Percentiles rank a stretch among this genome's conserved stretches.
These are phyloP conservation scores for Halesus radiatus DNA, from an alignment of 1,140 invertebrate species.

Conservation along the genomic window DNA sequence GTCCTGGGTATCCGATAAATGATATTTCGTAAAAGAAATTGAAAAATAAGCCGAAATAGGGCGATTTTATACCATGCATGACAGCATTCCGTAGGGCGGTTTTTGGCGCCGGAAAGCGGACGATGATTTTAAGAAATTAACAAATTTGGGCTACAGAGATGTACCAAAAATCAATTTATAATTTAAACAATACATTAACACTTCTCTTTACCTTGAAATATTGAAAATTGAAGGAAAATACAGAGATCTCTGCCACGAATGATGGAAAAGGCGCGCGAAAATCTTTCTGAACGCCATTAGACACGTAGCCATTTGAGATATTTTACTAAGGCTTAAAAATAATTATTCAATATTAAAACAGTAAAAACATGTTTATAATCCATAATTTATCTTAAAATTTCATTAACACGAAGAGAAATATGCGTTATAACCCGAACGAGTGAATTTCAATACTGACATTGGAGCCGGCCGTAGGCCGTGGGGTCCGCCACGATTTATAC, in stretches of 20 bases:
- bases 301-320: slow-evolving; percentile 63
- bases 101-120: slow-evolving; percentile 47
- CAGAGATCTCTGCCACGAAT: slow-evolving; percentile 64
- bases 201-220: background rate
- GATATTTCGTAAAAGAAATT: slow-evolving; percentile 22
- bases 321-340: slow-evolving; percentile 19
- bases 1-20: background rate
- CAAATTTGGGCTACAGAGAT: background rate
- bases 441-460: background rate
- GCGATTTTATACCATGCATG: slow-evolving; percentile 31
- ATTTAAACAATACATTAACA: background rate
- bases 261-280: slow-evolving; percentile 71
- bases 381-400: slow-evolving; percentile 5
- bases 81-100: slow-evolving; percentile 37
- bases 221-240: background rate
- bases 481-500: background rate
- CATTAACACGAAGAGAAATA: background rate
- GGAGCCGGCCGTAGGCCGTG: background rate
- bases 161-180: background rate
- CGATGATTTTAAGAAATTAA: background rate
- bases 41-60: slow-evolving; percentile 8
- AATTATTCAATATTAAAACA: background rate
- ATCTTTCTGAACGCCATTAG: slow-evolving; percentile 69
- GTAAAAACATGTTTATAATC: background rate
- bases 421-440: background rate